Base-by-base conservation (phyloP, 2,797 vertebrate genomes). In the Masticophis lateralis region DNA sequence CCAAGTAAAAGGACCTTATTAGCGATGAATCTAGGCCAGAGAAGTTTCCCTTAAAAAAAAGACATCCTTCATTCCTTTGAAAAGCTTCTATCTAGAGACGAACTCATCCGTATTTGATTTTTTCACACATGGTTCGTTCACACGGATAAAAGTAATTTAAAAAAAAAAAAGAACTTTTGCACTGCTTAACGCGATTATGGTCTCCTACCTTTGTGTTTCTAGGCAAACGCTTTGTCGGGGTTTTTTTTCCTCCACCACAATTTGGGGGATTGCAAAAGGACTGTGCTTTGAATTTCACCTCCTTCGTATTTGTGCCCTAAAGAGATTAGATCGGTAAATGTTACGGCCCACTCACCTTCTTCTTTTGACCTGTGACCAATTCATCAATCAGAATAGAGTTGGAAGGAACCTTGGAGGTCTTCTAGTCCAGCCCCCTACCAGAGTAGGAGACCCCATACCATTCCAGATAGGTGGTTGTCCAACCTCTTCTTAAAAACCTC, bases 201-300 rank as follows among this genome's bases (percentile, higher is more conserved):
- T 47, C 57, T 0, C 8, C 22, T 12, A 9, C 25, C 32, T 91
- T 83, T 91, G 13, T 43, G 53, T 87, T 0, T n/a, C 37, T 89
- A 90, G 92, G 59, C n/a, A 95, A 87, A 47, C 2, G 20, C 87
- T 5, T 61, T 86, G 1, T 74, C 25, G 0, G 60, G 3, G 9
- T 61, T 61, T 88, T 61, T n/a, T 89, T 89, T 69, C 92, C 92
- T 87, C 83, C 91, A 87, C 92, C 55, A 91, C n/a, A 92, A 69
- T 20, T 95, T 91, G 59, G 37, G 32, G 28, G 28, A 25, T 66
- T 94, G 86, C 95, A 91, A 94, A 93, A 90, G 92, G 55, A 61
- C 90, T 87, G 90, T 90, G 93, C 92, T 96, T 94, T 89, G 59
- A 92, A 90, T 79, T 91, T 86, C 92, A 3, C 11, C 59, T 66